These are phyloP conservation scores for Oncorhynchus tshawytscha DNA, from an alignment of 2,113 vertebrate species.

Conservation along the genomic window DNA sequence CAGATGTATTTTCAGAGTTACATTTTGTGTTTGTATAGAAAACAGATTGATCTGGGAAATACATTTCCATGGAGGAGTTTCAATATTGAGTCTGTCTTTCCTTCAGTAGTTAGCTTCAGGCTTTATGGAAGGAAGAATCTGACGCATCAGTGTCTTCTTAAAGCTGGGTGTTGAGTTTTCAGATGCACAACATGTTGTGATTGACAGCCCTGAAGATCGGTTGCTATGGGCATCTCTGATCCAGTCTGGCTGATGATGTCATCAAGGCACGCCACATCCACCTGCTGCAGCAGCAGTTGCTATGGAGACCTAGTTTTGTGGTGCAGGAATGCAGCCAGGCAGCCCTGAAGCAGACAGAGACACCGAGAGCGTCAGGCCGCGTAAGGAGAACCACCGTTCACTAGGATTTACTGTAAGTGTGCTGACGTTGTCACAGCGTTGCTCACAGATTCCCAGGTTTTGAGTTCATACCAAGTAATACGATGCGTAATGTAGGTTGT, in stretches of 20 bases:
- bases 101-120: background rate
- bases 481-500: background rate
- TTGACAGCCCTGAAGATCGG: conserved; percentile 12
- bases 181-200: conserved; percentile 7
- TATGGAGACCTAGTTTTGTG: conserved; percentile 50
- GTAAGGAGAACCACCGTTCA: conserved; percentile 37
- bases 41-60: background rate
- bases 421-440: too few relatives aligned
- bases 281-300: conserved; percentile 62
- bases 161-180: background rate
- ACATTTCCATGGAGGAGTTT: background rate
- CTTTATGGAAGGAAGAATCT: background rate
- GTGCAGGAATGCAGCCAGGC: conserved; percentile 40
- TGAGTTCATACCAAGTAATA: background rate
- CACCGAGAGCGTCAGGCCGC: conserved; percentile 48
- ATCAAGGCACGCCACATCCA: conserved; percentile 38
- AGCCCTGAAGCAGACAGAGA: conserved; percentile 22
- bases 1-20: background rate
- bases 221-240: conserved; percentile 33
- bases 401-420: background rate
- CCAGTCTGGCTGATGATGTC: conserved; percentile 40
- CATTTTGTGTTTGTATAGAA: background rate
- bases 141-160: background rate
- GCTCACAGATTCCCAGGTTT: background rate
- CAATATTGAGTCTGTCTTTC: background rate